Evolutionary conservation across 2,797 vertebrate genomes (phyloP).

Genomic region (Naso thynnoides): DNA sequence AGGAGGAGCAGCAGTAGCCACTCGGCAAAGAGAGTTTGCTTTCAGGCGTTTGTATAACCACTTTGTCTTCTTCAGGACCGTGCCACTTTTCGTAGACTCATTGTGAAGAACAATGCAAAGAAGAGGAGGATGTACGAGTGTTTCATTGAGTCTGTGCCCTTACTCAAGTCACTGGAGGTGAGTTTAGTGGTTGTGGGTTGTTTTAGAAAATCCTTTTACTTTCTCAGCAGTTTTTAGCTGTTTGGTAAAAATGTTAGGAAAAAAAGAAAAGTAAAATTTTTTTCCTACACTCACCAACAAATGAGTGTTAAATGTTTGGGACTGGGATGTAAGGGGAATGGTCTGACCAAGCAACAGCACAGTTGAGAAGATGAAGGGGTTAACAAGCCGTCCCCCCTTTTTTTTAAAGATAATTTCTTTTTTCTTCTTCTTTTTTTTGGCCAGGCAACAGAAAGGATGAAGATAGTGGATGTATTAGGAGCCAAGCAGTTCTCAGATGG

Average conservation of each 20-base stretch:
- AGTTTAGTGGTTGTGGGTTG: slow-evolving; percentile 43
- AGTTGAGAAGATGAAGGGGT: not conserved
- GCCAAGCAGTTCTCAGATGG: slow-evolving; percentile 91
- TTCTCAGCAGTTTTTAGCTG: not conserved
- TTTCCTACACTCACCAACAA: not conserved
- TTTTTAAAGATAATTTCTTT: too few relatives aligned
- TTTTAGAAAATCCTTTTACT: slow-evolving; percentile 9
- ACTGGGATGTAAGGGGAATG: not conserved
- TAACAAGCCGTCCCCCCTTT: too few relatives aligned
- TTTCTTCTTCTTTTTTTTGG: not conserved
- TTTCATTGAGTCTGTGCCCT: slow-evolving; percentile 96
- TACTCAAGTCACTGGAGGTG: slow-evolving; percentile 98
- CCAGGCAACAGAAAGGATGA: slow-evolving; percentile 94
- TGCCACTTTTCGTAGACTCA: slow-evolving; percentile 97
- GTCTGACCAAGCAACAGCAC: not conserved
- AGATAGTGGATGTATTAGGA: slow-evolving; percentile 97
- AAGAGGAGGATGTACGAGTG: slow-evolving; percentile 95
- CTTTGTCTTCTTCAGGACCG: slow-evolving; percentile 87
- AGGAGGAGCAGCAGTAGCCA: not conserved
- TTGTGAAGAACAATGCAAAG: slow-evolving; percentile 97
- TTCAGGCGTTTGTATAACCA: not conserved
- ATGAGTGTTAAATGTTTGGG: not conserved
- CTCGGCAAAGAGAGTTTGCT: not conserved
- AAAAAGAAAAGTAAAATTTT: too few relatives aligned
- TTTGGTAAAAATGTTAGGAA: too few relatives aligned